A percentile compares a stretch with the other conserved stretches of the same genome.
These are phyloP conservation scores for Leptogaster cylindrica DNA, from an alignment of 2,888 invertebrate species.

Conservation along the genomic window DNA sequence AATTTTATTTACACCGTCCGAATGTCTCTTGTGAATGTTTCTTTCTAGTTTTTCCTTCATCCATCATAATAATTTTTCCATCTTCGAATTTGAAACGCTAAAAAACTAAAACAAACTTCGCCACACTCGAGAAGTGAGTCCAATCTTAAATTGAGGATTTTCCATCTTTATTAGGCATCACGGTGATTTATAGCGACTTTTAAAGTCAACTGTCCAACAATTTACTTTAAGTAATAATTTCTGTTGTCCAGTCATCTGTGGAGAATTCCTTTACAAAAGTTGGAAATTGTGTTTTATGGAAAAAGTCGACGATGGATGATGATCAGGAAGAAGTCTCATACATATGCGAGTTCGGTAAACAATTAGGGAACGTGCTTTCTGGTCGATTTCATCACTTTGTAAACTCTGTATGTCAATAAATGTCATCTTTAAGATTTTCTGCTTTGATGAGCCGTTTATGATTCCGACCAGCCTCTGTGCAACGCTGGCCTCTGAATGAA, in stretches of 20 bases:
- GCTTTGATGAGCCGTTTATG: slow-evolving; percentile 20
- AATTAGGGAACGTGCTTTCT: slow-evolving; percentile 34
- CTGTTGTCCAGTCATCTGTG: slow-evolving; percentile 16
- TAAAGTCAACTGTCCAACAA: slow-evolving; percentile 30
- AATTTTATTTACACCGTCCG: too few relatives aligned
- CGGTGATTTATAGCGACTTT: slow-evolving; percentile 27
- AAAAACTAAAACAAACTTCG: slow-evolving; percentile 30
- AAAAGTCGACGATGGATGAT: not conserved
- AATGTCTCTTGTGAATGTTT: too few relatives aligned
- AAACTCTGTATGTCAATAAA: slow-evolving; percentile 24
- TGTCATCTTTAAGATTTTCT: slow-evolving; percentile 6
- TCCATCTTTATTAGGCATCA: slow-evolving; percentile 20
- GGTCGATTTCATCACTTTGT: slow-evolving; percentile 36
- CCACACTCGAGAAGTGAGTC: slow-evolving; percentile 20
- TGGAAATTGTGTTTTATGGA: not conserved
- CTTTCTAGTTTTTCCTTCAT: too few relatives aligned
- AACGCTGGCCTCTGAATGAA: not conserved
- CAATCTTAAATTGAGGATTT: slow-evolving; percentile 34
- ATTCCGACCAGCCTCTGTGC: not conserved
- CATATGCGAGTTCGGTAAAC: slow-evolving; percentile 6
- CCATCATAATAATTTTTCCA: too few relatives aligned
- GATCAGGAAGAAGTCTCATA: not conserved
- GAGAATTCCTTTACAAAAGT: not conserved
- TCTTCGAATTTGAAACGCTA: not conserved
- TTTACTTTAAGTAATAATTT: slow-evolving; percentile 29